Conservation (phyloP, 1,140 invertebrate genomes). For the Pygmarrhopalites habei region DNA sequence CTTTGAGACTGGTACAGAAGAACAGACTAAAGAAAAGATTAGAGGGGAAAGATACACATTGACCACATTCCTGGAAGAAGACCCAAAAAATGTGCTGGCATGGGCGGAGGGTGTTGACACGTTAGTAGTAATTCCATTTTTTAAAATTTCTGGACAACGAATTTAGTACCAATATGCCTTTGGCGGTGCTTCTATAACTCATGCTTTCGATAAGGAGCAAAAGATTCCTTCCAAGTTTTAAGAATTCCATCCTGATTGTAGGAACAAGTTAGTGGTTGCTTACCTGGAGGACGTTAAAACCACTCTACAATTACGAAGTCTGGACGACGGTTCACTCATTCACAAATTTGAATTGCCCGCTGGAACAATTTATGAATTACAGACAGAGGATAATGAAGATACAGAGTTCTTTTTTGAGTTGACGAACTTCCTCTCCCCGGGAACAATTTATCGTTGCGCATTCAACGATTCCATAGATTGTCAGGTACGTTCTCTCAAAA, state of each 20-base stretch:
- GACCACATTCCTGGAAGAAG: not conserved
- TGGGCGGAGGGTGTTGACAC: not conserved
- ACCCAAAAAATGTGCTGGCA: not conserved
- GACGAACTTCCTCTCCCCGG: not conserved
- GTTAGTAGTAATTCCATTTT: not conserved
- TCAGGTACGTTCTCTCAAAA: not conserved
- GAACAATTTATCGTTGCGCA: not conserved
- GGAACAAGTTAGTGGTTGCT: conserved; percentile 73
- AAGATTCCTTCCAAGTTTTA: no score
- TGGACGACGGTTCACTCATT: conserved; percentile 62
- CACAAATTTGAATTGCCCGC: conserved; percentile 70
- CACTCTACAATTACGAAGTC: conserved; percentile 66
- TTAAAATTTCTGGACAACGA: not conserved
- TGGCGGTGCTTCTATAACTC: not conserved
- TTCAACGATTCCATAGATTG: conserved; percentile 43
- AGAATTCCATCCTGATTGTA: no score
- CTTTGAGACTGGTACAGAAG: not conserved
- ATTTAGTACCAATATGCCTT: not conserved
- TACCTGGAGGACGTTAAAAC: conserved; percentile 91
- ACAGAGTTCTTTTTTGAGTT: conserved; percentile 89
- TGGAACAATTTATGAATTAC: conserved; percentile 74
- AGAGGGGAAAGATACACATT: not conserved
- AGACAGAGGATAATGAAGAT: conserved; percentile 68
- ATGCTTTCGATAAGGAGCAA: no score
- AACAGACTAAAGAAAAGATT: not conserved